Evolutionary conservation across 2,113 vertebrate species (phyloP).

Genomic region (Amphilophus citrinellus): DNA sequence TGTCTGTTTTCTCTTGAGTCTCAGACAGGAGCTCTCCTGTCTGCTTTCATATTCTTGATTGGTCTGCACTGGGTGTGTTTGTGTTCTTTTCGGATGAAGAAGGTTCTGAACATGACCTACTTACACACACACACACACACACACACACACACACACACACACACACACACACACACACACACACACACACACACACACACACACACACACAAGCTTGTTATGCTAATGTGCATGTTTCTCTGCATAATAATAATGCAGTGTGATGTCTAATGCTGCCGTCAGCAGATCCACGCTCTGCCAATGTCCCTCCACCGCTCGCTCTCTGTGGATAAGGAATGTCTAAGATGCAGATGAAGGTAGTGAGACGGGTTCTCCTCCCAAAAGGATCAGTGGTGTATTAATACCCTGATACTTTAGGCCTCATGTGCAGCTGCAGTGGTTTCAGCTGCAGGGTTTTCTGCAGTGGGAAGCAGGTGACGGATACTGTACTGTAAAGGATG

Average conservation of each 20-base stretch:
- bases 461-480: conserved; percentile 26
- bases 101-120: conserved; percentile 68
- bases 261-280: conserved; percentile 68
- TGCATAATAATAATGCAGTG: conserved; percentile 68
- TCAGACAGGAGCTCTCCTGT: conserved; percentile 39
- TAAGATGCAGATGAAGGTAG: conserved; percentile 60
- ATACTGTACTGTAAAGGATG: background rate
- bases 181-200: conserved; percentile 38
- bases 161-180: conserved; percentile 39
- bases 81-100: conserved; percentile 57
- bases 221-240: conserved; percentile 65
- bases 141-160: conserved; percentile 46
- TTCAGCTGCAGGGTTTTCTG: conserved; percentile 28
- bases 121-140: conserved; percentile 54
- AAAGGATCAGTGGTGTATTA: conserved; percentile 53
- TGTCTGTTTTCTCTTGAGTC: conserved; percentile 14
- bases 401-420: conserved; percentile 21
- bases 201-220: conserved; percentile 53
- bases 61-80: conserved; percentile 26
- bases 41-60: conserved; percentile 55
- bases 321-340: conserved; percentile 40
- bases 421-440: conserved; percentile 25
- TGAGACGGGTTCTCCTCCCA: conserved; percentile 56
- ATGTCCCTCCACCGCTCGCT: conserved; percentile 27
- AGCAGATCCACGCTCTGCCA: conserved; percentile 41